phyloP scores from a whole-genome alignment of 30 jellyfish, hydroid and myxozoan genomes.

The Hydractinia echinata region DNA sequence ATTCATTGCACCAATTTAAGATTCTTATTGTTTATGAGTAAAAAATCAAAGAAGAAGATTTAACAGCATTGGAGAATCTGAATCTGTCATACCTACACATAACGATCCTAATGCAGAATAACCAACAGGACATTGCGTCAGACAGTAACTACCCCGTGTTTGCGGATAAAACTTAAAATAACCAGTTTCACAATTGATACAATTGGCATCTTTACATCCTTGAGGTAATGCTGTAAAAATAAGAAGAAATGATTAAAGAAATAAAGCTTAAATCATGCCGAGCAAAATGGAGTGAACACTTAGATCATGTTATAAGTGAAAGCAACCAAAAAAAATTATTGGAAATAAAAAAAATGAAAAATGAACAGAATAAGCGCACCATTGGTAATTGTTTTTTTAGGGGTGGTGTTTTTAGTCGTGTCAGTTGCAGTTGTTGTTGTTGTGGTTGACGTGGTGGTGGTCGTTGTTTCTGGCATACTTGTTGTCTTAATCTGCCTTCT shows the following conservation, averaged over 20 bases:
- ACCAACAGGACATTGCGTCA: conserved; percentile 26
- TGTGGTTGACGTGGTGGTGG: neutral
- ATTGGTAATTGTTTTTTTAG: neutral
- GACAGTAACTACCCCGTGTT: conserved; percentile 1
- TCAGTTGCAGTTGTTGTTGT: neutral
- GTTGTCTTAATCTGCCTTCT: neutral
- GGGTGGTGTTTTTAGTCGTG: neutral
- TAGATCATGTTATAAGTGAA: neutral
- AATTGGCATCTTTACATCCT: conserved; percentile 18
- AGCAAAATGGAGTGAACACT: neutral
- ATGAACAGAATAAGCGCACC: neutral
- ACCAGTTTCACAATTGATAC: conserved; percentile 12
- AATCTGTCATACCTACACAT: conserved; percentile 14
- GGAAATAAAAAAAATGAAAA: neutral
- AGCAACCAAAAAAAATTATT: neutral
- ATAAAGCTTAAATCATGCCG: too few species aligned
- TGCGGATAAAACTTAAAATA: conserved; percentile 12
- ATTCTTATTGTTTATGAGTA: too few species aligned
- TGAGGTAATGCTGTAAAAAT: conserved; percentile 9
- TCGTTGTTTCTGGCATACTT: neutral
- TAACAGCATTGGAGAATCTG: neutral
- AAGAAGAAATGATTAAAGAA: neutral
- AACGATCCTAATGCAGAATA: neutral
- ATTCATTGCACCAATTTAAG: too few species aligned
- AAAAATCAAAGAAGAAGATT: too few species aligned